Conservation (phyloP, 2,888 invertebrate genomes). For the Leptinotarsa peninsularis region DNA sequence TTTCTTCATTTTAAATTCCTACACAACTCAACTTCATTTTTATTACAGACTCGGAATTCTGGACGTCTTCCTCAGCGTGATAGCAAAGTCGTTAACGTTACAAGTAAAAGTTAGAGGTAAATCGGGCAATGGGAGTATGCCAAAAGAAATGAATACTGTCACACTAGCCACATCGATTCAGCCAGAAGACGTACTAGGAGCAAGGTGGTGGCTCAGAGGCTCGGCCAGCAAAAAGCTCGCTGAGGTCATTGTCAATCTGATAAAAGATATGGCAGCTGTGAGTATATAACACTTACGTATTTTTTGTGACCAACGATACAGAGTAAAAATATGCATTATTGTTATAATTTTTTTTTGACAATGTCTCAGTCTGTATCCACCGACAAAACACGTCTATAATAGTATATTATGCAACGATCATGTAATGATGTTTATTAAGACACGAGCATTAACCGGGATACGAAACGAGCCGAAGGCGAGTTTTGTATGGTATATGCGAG, state of each 20-base stretch:
- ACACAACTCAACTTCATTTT: neutral
- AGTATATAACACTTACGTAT: conserved; percentile 56
- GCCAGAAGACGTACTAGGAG: conserved; percentile 70
- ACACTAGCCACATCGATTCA: conserved; percentile 73
- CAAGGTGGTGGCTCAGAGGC: conserved; percentile 89
- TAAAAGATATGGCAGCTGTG: conserved; percentile 94
- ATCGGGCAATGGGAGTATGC: conserved; percentile 65
- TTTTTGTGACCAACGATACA: no score
- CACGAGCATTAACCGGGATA: no score
- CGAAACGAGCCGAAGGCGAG: no score
- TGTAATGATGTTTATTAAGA: no score
- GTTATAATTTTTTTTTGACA: no score
- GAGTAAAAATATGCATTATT: no score
- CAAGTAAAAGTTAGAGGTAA: conserved; percentile 87
- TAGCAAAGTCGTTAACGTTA: conserved; percentile 90
- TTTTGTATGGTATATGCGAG: no score
- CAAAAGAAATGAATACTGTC: conserved; percentile 70
- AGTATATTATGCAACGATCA: no score
- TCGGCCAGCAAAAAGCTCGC: conserved; percentile 86
- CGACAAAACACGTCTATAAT: no score
- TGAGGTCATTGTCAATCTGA: conserved; percentile 86
- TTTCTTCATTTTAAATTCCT: neutral
- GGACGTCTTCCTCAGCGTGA: conserved; percentile 90
- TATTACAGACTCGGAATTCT: conserved; percentile 78
- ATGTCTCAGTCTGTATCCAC: no score